Evolutionary conservation across 2,797 vertebrate species (phyloP), one percentile per base, ranked within the genome.

Genomic region (Australoheros facetus): DNA sequence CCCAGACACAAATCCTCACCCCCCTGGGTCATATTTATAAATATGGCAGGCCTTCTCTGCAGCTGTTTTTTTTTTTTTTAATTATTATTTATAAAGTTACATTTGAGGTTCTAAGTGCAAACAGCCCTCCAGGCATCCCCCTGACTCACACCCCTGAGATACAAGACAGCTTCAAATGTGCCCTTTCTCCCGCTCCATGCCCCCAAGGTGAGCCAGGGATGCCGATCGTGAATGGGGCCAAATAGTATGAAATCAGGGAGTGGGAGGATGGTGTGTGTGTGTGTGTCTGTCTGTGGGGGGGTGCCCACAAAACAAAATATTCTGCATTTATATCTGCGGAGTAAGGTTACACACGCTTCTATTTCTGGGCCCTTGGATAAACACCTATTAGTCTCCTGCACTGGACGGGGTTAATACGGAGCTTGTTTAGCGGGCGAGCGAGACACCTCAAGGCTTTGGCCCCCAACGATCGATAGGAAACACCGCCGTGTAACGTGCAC

Each of bases 21-120:
- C 78, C 77, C 76, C 32, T 58, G 83, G 82, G 82, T 84, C 53
- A n/a, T 77, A 80, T 86, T 88, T 91, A 87, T 75, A 81, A 91
- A 85, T 82, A 37, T 58, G 64, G 79, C 82, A 55, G 56, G 59
- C 77, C 62, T 60, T 77, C 78, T 80, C 77, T 75, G 73, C 78
- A 54, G 71, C 84, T 88, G 79, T 87, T 87, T 90, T 88, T 6
- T 32, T 32, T 6, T 7, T 32, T 10, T 37, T 37, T 10, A 11
- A 37, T 32, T 32, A 34, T 34, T 34, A 34, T 34, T 90, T 79
- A 83, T 45, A 84, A 92, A 89, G 85, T 89, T 91, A 93, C 90
- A 92, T 86, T 85, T 91, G 92, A 92, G 92, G 90, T 94, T 92
- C 82, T 90, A 56, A 89, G 88, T 84, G 91, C 90, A 94, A 94